Evolutionary conservation across 2,797 vertebrate species (phyloP).

Genomic region (Menidia menidia): DNA sequence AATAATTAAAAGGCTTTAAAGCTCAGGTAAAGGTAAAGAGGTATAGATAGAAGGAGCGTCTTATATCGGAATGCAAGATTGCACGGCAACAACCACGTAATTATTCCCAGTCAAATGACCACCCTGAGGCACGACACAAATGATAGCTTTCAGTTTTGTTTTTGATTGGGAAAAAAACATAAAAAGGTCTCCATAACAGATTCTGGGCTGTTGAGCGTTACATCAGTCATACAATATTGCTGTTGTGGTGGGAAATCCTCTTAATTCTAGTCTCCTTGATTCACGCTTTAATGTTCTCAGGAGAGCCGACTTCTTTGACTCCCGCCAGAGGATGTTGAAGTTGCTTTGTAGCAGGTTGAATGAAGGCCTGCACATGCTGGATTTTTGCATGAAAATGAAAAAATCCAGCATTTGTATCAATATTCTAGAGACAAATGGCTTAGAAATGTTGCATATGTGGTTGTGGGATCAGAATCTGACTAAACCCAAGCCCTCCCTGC

Average conservation of each 20-base stretch:
- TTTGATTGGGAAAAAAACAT: conserved; percentile 63
- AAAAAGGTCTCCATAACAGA: conserved; percentile 60
- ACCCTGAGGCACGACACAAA: conserved; percentile 69
- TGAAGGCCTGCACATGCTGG: neutral
- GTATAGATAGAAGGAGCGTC: conserved; percentile 53
- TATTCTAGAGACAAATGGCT: neutral
- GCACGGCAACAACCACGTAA: conserved; percentile 58
- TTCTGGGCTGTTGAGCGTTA: conserved; percentile 39
- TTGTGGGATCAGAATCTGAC: conserved; percentile 29
- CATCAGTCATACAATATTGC: conserved; percentile 35
- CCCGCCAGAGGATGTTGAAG: neutral
- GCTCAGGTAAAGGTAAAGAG: conserved; percentile 64
- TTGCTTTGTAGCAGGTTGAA: neutral
- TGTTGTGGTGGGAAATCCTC: conserved; percentile 35
- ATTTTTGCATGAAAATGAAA: conserved; percentile 11
- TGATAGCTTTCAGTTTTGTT: conserved; percentile 70
- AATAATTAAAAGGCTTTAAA: conserved; percentile 80
- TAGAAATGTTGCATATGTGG: conserved; percentile 8
- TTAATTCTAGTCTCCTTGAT: conserved; percentile 25
- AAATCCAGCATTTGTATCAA: neutral
- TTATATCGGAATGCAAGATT: conserved; percentile 54
- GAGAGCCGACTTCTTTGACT: neutral
- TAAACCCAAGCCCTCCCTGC: conserved; percentile 18
- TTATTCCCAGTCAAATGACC: conserved; percentile 75
- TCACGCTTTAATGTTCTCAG: conserved; percentile 36